A percentile compares a stretch with the other conserved stretches of the same genome.
Evolutionary conservation across 2,888 invertebrate species (phyloP).

Genomic region (Caenorhabditis sp.): DNA sequence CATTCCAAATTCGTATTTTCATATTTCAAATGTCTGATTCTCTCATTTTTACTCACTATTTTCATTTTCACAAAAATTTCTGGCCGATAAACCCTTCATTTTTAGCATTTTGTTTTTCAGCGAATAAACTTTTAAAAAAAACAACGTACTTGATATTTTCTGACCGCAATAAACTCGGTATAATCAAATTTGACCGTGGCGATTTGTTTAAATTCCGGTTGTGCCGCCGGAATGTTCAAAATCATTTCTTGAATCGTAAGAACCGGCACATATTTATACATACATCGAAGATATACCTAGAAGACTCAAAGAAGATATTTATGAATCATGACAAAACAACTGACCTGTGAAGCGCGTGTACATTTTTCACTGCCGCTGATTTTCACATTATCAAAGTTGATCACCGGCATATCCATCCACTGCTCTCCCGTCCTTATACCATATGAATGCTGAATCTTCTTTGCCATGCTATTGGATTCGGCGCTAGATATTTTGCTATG

Average conservation of each 20-base stretch:
- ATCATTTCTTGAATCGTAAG: slow-evolving; percentile 49
- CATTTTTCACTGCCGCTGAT: slow-evolving; percentile 64
- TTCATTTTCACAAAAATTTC: no score
- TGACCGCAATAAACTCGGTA: slow-evolving; percentile 96
- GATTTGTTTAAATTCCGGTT: slow-evolving; percentile 72
- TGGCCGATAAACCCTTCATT: no score
- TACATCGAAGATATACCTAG: slow-evolving; percentile 86
- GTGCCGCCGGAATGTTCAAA: slow-evolving; percentile 19
- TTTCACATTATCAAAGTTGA: slow-evolving; percentile 62
- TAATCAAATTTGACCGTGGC: slow-evolving; percentile 88
- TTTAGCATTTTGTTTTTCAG: no score
- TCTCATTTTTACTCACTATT: no score
- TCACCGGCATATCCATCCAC: slow-evolving; percentile 47
- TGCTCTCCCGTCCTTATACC: slow-evolving; percentile 39
- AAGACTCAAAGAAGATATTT: slow-evolving; percentile 19
- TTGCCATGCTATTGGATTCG: slow-evolving; percentile 6
- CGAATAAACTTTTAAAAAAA: background rate
- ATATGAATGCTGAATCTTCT: slow-evolving; percentile 37
- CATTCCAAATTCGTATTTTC: no score
- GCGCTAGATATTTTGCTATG: slow-evolving; percentile 44
- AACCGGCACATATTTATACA: slow-evolving; percentile 92
- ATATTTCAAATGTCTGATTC: no score
- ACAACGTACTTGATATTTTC: slow-evolving; percentile 83
- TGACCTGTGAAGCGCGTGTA: no score
- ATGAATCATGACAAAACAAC: slow-evolving; percentile 9